phyloP scores from a whole-genome alignment of 2,888 invertebrate genomes.

The Caradrina clavipalpis region DNA sequence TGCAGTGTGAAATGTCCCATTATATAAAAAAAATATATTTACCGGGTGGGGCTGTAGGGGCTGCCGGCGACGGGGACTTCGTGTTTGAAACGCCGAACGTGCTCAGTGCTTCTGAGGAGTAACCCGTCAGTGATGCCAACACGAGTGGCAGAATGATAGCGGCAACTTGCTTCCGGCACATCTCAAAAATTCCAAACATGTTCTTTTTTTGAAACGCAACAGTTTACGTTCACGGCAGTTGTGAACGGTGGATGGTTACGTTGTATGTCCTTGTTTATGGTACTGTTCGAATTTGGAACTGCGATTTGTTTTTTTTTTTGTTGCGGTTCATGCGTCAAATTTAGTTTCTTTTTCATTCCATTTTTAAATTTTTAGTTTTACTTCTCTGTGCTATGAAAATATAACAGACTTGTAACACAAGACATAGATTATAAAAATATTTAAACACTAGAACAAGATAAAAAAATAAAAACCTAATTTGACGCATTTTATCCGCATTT shows the following conservation, averaged over 20 bases:
- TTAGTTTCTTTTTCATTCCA: conserved; percentile 9
- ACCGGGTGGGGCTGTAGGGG: conserved; percentile 91
- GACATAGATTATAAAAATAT: too few relatives aligned
- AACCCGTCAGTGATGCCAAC: conserved; percentile 81
- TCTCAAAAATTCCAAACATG: conserved; percentile 78
- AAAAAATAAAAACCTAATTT: conserved; percentile 28
- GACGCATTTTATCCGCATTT: conserved; percentile 29
- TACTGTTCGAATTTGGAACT: conserved; percentile 59
- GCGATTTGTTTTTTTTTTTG: conserved; percentile 54
- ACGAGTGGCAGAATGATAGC: conserved; percentile 79
- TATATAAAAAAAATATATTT: conserved; percentile 80
- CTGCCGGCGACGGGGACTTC: conserved; percentile 88
- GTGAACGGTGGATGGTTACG: conserved; percentile 50
- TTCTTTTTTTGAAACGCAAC: conserved; percentile 53
- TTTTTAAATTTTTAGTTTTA: background rate
- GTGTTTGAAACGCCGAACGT: conserved; percentile 93
- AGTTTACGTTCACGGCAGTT: conserved; percentile 46
- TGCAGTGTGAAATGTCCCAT: conserved; percentile 78
- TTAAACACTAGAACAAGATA: too few relatives aligned
- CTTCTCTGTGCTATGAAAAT: background rate
- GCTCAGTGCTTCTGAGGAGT: conserved; percentile 92
- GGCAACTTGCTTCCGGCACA: conserved; percentile 81
- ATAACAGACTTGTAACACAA: too few relatives aligned
- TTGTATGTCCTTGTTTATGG: conserved; percentile 57
- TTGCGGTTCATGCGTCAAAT: conserved; percentile 48